Base-by-base conservation (phyloP, 35 echinoderm and acorn worm genomes). In the Heliocidaris tuberculata region DNA sequence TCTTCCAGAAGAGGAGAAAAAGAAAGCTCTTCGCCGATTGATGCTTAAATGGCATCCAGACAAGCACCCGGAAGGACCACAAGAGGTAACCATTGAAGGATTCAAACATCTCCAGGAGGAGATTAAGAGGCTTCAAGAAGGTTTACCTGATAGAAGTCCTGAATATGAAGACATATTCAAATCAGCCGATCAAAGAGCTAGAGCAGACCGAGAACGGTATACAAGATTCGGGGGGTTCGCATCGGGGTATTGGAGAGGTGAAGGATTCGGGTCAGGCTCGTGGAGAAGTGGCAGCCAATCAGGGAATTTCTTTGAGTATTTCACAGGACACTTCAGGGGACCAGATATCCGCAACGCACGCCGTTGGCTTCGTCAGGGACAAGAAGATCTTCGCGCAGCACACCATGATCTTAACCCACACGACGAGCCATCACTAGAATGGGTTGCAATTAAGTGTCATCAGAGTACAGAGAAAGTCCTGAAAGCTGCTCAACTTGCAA, bases 1-100 rank as follows among this genome's bases (percentile, higher is more conserved):
- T 27, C 17, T 96, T 35, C 93, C 95, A 27, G 86, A 94, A 85
- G 13, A 48, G 16, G 50, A 96, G 10, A 59, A 59, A 31, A 94
- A 60, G 59, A 94, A 89, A 35, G 93, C 93, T 35, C 16, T 96
- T 29, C 48, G 47, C 8, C 93, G 95, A 16, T 48, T 96, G 12
- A 61, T 88, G 50, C 60, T 60, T 27, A 96, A 71, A 78, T 96
- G 95, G 95, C 95, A 96, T 85, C 95, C 95, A 7, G 95, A 96
- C 35, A 96, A 96, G 93, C 94, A 96, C 35, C 93, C 93, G n/a
- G 93, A 56, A 27, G 86, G 54, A 56, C 85, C 86, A 31, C 60
- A 42, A 16, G 50, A 88, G 47, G 48, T 94, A 54, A 56, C 32
- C 13, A 78, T 92, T 30, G 93, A 96, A 54, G 93, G 93, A 30